Conservation (phyloP, 1,140 invertebrate species). For the Ruditapes philippinarum region DNA sequence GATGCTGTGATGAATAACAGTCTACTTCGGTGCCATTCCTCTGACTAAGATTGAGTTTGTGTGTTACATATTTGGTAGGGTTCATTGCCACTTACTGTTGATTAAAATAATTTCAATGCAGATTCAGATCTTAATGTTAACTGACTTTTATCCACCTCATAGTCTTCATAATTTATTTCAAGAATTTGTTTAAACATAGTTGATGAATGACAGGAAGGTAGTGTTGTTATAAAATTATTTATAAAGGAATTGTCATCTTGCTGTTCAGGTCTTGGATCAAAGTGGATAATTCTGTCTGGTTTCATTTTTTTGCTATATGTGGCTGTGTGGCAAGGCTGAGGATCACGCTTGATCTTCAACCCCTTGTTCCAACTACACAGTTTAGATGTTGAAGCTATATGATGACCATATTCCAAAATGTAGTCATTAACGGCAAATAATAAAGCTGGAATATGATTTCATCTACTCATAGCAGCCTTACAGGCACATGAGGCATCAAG, state of each 20-base stretch:
- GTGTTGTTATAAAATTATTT: background rate
- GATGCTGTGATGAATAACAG: background rate
- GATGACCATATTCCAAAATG: background rate
- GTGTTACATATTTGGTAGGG: background rate
- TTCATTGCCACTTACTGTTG: background rate
- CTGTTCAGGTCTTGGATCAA: too few species aligned
- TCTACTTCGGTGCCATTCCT: background rate
- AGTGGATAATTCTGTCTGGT: background rate
- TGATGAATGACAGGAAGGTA: background rate
- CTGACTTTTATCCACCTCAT: background rate
- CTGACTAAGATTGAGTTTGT: background rate
- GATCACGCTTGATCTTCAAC: background rate
- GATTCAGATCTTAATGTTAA: background rate
- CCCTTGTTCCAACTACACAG: background rate
- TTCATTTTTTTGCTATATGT: background rate
- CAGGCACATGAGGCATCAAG: constrained; percentile 15
- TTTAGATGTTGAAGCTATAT: background rate
- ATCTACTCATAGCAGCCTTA: constrained; percentile 9
- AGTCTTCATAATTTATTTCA: background rate
- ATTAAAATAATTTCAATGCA: background rate
- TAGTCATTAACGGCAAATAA: constrained; percentile 21
- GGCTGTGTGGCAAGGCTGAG: background rate
- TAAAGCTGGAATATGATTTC: constrained; percentile 13
- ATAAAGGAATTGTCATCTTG: background rate
- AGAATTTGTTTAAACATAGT: background rate